Base-by-base conservation (phyloP, 2,797 vertebrate species). In the Gymnodraco acuticeps region DNA sequence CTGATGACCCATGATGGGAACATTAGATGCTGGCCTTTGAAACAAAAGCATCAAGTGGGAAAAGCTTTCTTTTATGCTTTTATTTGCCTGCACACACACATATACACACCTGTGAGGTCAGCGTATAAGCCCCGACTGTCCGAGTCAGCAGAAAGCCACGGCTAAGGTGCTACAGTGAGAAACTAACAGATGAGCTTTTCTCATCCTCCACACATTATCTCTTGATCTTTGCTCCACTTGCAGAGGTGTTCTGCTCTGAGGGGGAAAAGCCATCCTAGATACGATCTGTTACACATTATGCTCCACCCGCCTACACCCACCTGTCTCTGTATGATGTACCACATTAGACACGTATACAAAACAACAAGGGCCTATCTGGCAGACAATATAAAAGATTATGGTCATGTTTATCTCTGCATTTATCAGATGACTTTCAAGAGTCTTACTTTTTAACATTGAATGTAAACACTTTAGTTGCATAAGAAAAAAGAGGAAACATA, bases 151-250 rank as follows among this genome's bases (percentile, higher is more conserved):
- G 70, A 83, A 88, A 66, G 11, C 8, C n/a, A 61, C 5, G 2
- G 48, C 58, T 50, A 14, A 73, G 59, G 11, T 59, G 71, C 46
- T 0, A 47, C 70, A 48, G 60, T 83, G 89, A 88, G 82, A 91
- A 90, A 87, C 27, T 14, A 46, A 63, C 76, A 56, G 73, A 73
- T 53, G 70, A 81, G 69, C 58, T 59, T 62, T 81, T 91, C 90
- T 84, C 88, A 88, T 87, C 81, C 27, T 72, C 73, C 1, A 7
- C 68, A 20, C 68, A 20, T 80, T 89, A 90, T 92, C 87, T 84
- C 60, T 46, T 59, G 48, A 89, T 87, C 90, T 63, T 70, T 13
- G 73, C 65, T 75, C 65, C 60, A 63, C 61, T 70, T 73, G 75
- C 76, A 47, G 89, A 78, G 69, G 79, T 83, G 78, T 75, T 56